A percentile compares a stretch with the other conserved stretches of the same genome.
These are phyloP conservation scores for Rhynchophorus ferrugineus DNA, from an alignment of 1,140 invertebrate genomes.

Conservation along the genomic window DNA sequence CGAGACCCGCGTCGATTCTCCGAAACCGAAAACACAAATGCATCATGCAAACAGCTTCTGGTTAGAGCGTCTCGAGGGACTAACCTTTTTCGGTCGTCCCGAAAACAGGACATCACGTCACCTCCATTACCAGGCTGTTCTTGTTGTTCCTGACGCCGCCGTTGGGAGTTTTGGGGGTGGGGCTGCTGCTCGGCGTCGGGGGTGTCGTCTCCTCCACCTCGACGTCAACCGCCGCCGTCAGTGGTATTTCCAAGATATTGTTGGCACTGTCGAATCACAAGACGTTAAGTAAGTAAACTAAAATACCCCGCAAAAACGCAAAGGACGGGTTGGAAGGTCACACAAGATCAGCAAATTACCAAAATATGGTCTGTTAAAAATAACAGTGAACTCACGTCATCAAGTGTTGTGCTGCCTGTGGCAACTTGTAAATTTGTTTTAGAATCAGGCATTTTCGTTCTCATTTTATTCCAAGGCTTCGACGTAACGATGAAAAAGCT, in stretches of 20 bases:
- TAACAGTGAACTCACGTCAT: no score
- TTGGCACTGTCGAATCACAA: slow-evolving; percentile 36
- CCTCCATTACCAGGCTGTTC: slow-evolving; percentile 40
- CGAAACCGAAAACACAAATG: not conserved
- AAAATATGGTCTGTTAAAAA: no score
- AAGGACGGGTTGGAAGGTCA: not conserved
- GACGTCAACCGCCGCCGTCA: slow-evolving; percentile 33
- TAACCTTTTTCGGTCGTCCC: slow-evolving; percentile 16
- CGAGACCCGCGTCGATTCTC: not conserved
- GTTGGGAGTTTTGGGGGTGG: slow-evolving; percentile 1
- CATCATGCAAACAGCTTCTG: not conserved
- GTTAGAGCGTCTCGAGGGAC: not conserved
- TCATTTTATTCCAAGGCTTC: no score
- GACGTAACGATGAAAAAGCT: no score
- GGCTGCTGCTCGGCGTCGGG: not conserved
- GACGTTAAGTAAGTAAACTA: not conserved
- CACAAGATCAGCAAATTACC: no score
- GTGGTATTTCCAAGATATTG: slow-evolving; percentile 38
- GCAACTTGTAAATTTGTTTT: no score
- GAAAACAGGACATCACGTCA: slow-evolving; percentile 38
- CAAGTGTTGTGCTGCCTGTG: no score
- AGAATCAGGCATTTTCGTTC: no score
- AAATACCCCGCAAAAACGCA: not conserved
- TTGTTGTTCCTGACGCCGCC: slow-evolving; percentile 27
- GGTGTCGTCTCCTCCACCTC: slow-evolving; percentile 11